Evolutionary conservation across 2,797 vertebrate genomes (phyloP).

Genomic region (Aotus griseimembra): DNA sequence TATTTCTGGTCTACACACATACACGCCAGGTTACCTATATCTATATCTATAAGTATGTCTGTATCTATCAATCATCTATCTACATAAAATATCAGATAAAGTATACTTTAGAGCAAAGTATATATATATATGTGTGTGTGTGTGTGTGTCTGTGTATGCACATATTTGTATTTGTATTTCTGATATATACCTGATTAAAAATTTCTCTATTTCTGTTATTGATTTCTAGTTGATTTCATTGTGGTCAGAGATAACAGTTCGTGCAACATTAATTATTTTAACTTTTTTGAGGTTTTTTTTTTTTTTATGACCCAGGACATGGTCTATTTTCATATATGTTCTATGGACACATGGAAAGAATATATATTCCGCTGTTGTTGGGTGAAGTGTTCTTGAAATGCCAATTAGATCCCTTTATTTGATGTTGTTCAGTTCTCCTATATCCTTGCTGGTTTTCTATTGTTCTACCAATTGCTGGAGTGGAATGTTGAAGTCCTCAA

Average conservation of each 20-base stretch:
- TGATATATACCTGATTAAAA: not conserved
- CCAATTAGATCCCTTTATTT: not conserved
- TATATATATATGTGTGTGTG: not conserved
- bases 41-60: not conserved
- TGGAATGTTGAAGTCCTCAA: not conserved
- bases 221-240: not conserved
- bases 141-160: not conserved
- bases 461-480: not conserved
- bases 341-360: not conserved
- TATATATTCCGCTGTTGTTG: not conserved
- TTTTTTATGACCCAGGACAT: not conserved
- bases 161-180: not conserved
- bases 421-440: not conserved
- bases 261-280: not conserved
- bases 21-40: not conserved
- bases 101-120: not conserved
- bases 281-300: not conserved
- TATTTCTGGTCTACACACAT: not conserved
- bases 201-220: not conserved
- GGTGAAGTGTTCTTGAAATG: not conserved
- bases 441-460: not conserved
- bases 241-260: not conserved
- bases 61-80: not conserved
- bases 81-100: not conserved
- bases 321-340: not conserved